Conservation (phyloP, 2,888 invertebrate species). For the Drosophila prostipennis region DNA sequence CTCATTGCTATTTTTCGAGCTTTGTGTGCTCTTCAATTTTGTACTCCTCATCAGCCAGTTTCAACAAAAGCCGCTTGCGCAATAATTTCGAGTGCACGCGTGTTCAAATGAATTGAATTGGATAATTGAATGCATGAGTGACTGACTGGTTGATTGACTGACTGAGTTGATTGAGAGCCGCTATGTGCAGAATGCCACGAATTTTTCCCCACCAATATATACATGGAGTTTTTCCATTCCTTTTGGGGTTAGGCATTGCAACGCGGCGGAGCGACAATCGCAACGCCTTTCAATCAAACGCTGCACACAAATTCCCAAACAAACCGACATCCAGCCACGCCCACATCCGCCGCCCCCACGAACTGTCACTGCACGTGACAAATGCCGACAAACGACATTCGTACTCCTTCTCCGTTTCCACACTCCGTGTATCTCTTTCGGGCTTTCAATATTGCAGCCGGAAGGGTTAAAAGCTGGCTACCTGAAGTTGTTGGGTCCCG, state of each 20-base stretch:
- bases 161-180: slow-evolving; percentile 41
- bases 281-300: slow-evolving; percentile 74
- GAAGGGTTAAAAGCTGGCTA: slow-evolving; percentile 22
- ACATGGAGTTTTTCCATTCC: background rate
- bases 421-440: background rate
- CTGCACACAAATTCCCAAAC: slow-evolving; percentile 59
- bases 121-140: slow-evolving; percentile 48
- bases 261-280: slow-evolving; percentile 42
- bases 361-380: slow-evolving; percentile 66
- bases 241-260: slow-evolving; percentile 32
- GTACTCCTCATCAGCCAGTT: slow-evolving; percentile 33
- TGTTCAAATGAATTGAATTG: slow-evolving; percentile 52
- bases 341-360: slow-evolving; percentile 31
- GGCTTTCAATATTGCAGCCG: slow-evolving; percentile 32
- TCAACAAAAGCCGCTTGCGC: slow-evolving; percentile 36
- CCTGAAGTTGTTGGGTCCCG: slow-evolving; percentile 24
- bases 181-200: slow-evolving; percentile 25
- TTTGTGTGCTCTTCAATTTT: slow-evolving; percentile 22
- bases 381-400: slow-evolving; percentile 65
- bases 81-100: slow-evolving; percentile 54
- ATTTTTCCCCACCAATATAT: slow-evolving; percentile 13
- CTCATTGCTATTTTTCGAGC: background rate
- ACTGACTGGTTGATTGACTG: slow-evolving; percentile 42
- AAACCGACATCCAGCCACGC: slow-evolving; percentile 43
- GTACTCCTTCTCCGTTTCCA: slow-evolving; percentile 9